Base-by-base conservation (phyloP, 1,140 invertebrate species). In the Tyrophagus putrescentiae region DNA sequence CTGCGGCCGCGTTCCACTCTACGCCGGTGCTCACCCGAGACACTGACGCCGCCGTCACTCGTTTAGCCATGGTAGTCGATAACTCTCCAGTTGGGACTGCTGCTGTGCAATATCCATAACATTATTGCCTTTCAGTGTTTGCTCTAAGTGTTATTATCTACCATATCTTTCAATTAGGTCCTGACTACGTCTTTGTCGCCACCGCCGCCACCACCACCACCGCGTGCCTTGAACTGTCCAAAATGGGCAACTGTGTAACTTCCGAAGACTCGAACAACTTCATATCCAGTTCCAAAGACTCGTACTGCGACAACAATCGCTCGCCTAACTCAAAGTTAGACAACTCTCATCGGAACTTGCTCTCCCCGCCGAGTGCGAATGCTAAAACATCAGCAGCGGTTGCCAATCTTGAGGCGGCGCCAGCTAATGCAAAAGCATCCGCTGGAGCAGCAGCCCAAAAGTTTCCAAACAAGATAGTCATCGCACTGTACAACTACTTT, bases 401-500 rank as follows among this genome's bases (percentile, higher is more conserved):
- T 32, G 3, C 4, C 28, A 44, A 29, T 59, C 7, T 31, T 29
- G 39, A 28, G 29, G 34, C n/a, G 28, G 23, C 25, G 18, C 5
- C 5, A 6, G 9, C 7, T 54, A 6, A 11, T 25, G n/a, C 6
- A 6, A 29, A 48, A 6, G 25, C 52, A 56, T 32, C 23, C 1
- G 52, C 39, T 28, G 18, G n/a, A 2, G n/a, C 34, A 7, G 34
- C 42, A 23, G 23, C 39, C 18, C 42, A 23, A 9, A 33, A 41
- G n/a, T 42, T 28, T 29, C 42, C 60, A n/a, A 50, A 64, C 31
- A 78, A 80, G 68, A 82, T 90, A 33, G 86, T 94, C 31, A 84
- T 94, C 57, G 90, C 87, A 60, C 76, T 94, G 57, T 94, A 91
- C 74, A 83, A 85, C 69, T 95, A 94, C 75, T 83, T 84, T 61